Conservation (phyloP, 2,888 invertebrate species). For the Rosalia funebris region DNA sequence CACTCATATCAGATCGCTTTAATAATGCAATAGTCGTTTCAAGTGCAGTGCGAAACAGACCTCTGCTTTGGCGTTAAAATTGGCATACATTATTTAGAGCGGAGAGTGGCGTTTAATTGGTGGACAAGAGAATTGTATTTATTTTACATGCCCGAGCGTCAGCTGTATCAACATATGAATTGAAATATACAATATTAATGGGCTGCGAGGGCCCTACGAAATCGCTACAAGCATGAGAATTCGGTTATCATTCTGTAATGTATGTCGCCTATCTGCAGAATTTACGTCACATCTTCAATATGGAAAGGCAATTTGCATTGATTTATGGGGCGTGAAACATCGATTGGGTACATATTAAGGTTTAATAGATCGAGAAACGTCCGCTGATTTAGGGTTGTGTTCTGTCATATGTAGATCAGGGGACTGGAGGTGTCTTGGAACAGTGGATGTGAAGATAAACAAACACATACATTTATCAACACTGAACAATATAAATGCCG, state of each 20-base stretch:
- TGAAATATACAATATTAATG: constrained; percentile 48
- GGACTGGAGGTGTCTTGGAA: too few relatives aligned
- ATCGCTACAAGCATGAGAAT: background rate
- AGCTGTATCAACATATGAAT: constrained; percentile 65
- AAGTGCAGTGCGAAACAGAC: constrained; percentile 2
- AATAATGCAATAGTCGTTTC: constrained; percentile 18
- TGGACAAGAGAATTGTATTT: constrained; percentile 43
- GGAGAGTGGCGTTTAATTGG: constrained; percentile 38
- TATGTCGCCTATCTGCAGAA: constrained; percentile 34
- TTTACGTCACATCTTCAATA: constrained; percentile 40
- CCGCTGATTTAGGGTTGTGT: constrained; percentile 13
- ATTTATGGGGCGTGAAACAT: constrained; percentile 36
- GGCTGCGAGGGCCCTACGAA: constrained; percentile 34
- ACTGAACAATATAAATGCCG: too few relatives aligned
- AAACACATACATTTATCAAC: too few relatives aligned
- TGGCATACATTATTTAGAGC: constrained; percentile 9
- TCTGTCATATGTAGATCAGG: constrained; percentile 1
- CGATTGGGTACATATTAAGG: constrained; percentile 36
- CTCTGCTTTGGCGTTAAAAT: constrained; percentile 11
- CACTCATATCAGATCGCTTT: background rate
- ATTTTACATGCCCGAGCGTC: constrained; percentile 63
- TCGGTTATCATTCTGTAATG: constrained; percentile 26
- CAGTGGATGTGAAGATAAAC: too few relatives aligned
- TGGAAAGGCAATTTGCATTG: constrained; percentile 40
- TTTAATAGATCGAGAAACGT: constrained; percentile 30